phyloP scores from a whole-genome alignment of 2,113 vertebrate genomes.

The Octodon degus region DNA sequence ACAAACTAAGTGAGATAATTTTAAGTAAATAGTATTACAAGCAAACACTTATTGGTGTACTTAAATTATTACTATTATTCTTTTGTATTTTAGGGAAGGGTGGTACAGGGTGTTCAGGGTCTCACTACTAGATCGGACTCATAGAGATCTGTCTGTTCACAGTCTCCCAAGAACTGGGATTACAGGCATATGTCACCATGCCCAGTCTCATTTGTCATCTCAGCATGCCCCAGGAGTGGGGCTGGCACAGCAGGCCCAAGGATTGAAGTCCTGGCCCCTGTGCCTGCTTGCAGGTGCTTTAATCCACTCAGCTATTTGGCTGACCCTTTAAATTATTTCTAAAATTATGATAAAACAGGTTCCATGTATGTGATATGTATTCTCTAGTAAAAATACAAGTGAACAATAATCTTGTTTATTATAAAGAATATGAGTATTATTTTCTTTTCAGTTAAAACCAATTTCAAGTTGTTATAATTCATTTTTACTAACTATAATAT shows the following conservation, averaged over 20 bases:
- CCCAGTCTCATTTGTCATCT: no score
- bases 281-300: no score
- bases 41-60: not conserved
- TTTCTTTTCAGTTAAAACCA: slow-evolving; percentile 9
- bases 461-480: slow-evolving; percentile 30
- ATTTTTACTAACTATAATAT: slow-evolving; percentile 2
- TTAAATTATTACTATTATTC: not conserved
- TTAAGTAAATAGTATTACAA: not conserved
- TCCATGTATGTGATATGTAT: not conserved
- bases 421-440: slow-evolving; percentile 1
- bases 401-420: not conserved
- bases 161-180: no score
- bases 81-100: no score
- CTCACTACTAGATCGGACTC: no score
- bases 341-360: not conserved
- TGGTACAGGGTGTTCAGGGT: no score
- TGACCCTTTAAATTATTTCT: not conserved
- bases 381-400: not conserved
- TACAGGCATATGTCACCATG: no score
- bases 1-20: slow-evolving; percentile 4
- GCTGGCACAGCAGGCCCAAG: no score
- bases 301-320: no score
- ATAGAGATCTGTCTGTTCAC: no score
- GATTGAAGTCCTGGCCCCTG: no score
- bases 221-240: no score